Evolutionary conservation across 1,140 invertebrate species (phyloP).

Genomic region (Hydropsyche tenuis): DNA sequence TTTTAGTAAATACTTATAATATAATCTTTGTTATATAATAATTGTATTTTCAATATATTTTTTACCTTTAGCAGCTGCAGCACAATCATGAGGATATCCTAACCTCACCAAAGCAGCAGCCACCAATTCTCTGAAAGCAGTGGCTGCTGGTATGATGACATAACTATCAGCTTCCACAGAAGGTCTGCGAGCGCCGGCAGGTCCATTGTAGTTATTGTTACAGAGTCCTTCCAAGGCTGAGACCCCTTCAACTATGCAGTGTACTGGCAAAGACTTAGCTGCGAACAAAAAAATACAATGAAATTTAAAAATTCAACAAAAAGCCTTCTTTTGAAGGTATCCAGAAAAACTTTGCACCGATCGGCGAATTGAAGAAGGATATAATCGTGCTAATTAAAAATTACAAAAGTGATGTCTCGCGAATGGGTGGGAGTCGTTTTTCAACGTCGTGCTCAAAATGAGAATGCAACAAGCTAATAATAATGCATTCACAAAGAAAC

Average conservation of each 20-base stretch:
- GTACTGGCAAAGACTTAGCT: slow-evolving; percentile 91
- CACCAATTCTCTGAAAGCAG: slow-evolving; percentile 84
- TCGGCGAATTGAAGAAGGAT: background rate
- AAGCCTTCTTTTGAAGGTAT: no score
- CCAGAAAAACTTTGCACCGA: no score
- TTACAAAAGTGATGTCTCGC: slow-evolving; percentile 40
- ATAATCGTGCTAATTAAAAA: slow-evolving; percentile 49
- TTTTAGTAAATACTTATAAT: no score
- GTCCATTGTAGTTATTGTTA: slow-evolving; percentile 46
- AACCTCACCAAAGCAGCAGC: slow-evolving; percentile 77
- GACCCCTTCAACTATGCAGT: slow-evolving; percentile 87
- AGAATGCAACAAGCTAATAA: slow-evolving; percentile 47
- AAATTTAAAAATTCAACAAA: no score
- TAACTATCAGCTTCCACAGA: slow-evolving; percentile 88
- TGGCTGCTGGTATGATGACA: slow-evolving; percentile 90
- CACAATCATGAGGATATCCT: slow-evolving; percentile 78
- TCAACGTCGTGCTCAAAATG: slow-evolving; percentile 20
- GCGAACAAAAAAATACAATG: slow-evolving; percentile 53
- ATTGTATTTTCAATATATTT: no score
- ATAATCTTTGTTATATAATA: no score
- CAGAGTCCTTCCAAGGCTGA: slow-evolving; percentile 68
- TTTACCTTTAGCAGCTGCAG: slow-evolving; percentile 79
- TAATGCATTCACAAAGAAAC: slow-evolving; percentile 50
- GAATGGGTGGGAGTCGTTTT: slow-evolving; percentile 21
- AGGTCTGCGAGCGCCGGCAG: slow-evolving; percentile 66